These are phyloP conservation scores for Sphaerophoria rueppellii DNA, from an alignment of 2,888 invertebrate genomes.

Conservation along the genomic window DNA sequence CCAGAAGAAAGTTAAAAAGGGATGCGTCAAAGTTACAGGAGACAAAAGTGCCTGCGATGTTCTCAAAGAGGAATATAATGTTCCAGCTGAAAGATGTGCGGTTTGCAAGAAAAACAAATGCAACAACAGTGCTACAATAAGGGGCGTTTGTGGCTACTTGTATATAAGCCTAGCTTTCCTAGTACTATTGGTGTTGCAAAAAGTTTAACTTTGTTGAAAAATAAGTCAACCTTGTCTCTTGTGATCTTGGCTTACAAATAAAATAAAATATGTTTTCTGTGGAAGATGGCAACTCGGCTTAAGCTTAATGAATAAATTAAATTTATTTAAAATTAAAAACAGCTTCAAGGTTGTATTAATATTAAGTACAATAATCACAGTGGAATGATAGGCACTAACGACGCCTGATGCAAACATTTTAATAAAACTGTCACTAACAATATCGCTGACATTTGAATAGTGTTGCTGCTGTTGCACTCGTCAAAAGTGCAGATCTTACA, in stretches of 20 bases:
- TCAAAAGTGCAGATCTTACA: constrained; percentile 43
- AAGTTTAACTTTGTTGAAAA: background rate
- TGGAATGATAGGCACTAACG: background rate
- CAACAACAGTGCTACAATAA: constrained; percentile 14
- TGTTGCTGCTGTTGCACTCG: constrained; percentile 38
- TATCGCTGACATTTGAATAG: background rate
- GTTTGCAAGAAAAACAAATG: constrained; percentile 35
- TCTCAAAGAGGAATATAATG: constrained; percentile 12
- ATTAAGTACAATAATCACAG: background rate
- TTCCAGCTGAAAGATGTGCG: background rate
- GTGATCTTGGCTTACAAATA: too few relatives aligned
- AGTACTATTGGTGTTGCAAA: background rate
- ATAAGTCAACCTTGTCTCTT: background rate
- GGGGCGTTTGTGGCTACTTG: background rate
- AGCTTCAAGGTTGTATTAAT: background rate
- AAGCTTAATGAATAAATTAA: background rate
- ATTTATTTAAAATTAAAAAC: background rate
- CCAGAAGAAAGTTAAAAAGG: constrained; percentile 11
- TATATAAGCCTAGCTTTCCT: background rate
- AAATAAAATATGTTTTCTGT: too few relatives aligned
- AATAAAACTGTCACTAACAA: background rate
- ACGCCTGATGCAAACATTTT: background rate
- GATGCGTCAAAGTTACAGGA: constrained; percentile 16
- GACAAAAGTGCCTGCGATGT: constrained; percentile 16
- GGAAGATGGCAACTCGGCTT: too few relatives aligned